Conservation (phyloP, 2,888 invertebrate genomes). For the Germaria angustata region DNA sequence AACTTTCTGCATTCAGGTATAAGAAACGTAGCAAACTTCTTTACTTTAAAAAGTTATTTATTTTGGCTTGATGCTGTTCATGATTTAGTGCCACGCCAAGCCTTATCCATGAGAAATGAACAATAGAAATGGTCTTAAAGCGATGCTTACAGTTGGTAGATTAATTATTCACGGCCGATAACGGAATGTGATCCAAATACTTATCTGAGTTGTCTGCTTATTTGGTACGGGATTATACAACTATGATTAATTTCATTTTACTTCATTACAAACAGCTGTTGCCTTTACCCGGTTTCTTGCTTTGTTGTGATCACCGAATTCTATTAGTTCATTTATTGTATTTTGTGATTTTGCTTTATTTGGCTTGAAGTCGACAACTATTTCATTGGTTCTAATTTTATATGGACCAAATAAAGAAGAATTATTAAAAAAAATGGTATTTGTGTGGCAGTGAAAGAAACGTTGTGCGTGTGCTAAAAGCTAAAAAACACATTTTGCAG, state of each 20-base stretch:
- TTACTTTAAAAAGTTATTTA: too few species aligned
- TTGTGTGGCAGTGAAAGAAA: slow-evolving; percentile 14
- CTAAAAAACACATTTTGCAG: background rate
- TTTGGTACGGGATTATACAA: slow-evolving; percentile 13
- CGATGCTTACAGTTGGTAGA: too few species aligned
- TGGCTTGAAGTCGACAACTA: slow-evolving; percentile 26
- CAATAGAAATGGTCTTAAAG: too few species aligned
- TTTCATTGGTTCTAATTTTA: slow-evolving; percentile 31
- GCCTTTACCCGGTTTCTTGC: background rate
- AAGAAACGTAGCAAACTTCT: too few species aligned
- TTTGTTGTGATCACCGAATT: slow-evolving; percentile 37
- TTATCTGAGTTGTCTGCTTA: too few species aligned
- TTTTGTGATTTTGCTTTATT: background rate
- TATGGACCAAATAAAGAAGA: slow-evolving; percentile 45
- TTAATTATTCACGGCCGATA: too few species aligned
- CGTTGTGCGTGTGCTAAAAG: background rate
- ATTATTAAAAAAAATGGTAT: slow-evolving; percentile 35
- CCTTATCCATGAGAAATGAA: too few species aligned
- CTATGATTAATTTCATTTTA: background rate
- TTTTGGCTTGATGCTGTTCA: too few species aligned
- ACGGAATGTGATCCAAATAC: too few species aligned
- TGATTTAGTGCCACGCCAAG: too few species aligned
- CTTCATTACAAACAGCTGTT: background rate
- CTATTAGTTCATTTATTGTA: slow-evolving; percentile 14
- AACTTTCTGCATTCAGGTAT: too few species aligned